Base-by-base conservation (phyloP, 2,797 vertebrate genomes). In the Chromobotia macracanthus region DNA sequence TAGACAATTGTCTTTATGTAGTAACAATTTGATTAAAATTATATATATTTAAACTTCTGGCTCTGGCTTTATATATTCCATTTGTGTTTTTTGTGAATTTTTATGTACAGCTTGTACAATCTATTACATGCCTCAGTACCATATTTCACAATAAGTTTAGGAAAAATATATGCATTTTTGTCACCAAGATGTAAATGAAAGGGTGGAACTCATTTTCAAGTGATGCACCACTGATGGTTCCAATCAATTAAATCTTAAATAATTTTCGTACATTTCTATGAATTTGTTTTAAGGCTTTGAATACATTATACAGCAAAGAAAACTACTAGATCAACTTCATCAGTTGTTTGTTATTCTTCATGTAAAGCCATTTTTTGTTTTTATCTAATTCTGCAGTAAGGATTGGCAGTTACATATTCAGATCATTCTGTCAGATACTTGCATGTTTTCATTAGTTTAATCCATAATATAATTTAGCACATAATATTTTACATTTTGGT, bases 121-220 rank as follows among this genome's bases (percentile, higher is more conserved):
- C 56, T 82, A 46, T 73, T 71, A 28, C 48, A 68, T 68, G 75
- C 63, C 73, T 25, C 68, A 48, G 25, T 78, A 78, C 19, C 58
- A 18, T 51, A 48, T 66, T 82, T 60, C 25, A 65, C 51, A 77
- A 74, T 71, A 61, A 60, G 55, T 84, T 55, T 84, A 84, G 77
- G 65, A 84, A 86, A 84, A 86, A 85, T 85, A 85, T 70, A 85
- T 71, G 64, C 51, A 67, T 82, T 81, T 83, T 83, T 87, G 60
- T 86, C 78, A 72, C 84, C 65, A 86, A 83, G 73, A 44, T 85
- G 50, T 66, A 83, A 80, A 86, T 28, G 28, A 85, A 82, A 73
- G 31, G 71, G 65, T 69, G 77, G 25, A 79, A 78, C 71, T 71
- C 11, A 23, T 41, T 77, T 70, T n/a, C n/a, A n/a, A n/a, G n/a